Conservation (phyloP, 2,113 vertebrate species). For the Mormyrus lacerda region DNA sequence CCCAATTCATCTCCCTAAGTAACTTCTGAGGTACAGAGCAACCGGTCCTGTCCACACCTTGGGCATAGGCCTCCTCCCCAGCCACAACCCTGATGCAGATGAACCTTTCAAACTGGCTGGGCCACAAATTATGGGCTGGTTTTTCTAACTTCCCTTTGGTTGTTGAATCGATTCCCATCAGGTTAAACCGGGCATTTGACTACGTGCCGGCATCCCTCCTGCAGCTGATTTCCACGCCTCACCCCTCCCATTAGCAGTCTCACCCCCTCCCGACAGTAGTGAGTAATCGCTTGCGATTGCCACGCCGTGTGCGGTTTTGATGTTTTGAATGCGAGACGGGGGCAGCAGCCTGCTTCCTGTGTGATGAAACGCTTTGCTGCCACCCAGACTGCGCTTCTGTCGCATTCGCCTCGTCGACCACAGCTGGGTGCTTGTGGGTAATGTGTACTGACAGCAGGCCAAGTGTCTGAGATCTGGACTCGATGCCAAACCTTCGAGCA, state of each 20-base stretch:
- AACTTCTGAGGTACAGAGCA: not conserved
- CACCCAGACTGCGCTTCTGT: not conserved
- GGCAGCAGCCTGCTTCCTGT: not conserved
- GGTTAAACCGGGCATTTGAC: not conserved
- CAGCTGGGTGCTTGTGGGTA: not conserved
- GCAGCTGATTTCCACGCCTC: not conserved
- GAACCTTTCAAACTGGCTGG: not conserved
- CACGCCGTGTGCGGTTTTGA: not conserved
- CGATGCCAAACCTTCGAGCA: not conserved
- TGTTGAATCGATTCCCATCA: not conserved
- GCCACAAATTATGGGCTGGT: not conserved
- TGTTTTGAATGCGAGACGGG: not conserved
- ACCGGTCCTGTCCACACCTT: not conserved
- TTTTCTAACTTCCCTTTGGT: not conserved
- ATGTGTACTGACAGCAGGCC: constrained; percentile 2
- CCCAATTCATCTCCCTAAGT: not conserved
- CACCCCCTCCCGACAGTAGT: not conserved
- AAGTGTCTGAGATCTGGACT: not conserved
- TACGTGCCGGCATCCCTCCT: not conserved
- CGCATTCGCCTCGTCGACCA: not conserved
- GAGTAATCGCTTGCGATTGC: not conserved
- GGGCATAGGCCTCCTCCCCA: not conserved
- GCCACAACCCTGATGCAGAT: not conserved
- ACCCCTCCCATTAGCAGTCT: not conserved
- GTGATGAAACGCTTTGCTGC: not conserved